These are phyloP conservation scores for Argentina silus DNA, from an alignment of 2,797 vertebrate genomes.

Conservation along the genomic window DNA sequence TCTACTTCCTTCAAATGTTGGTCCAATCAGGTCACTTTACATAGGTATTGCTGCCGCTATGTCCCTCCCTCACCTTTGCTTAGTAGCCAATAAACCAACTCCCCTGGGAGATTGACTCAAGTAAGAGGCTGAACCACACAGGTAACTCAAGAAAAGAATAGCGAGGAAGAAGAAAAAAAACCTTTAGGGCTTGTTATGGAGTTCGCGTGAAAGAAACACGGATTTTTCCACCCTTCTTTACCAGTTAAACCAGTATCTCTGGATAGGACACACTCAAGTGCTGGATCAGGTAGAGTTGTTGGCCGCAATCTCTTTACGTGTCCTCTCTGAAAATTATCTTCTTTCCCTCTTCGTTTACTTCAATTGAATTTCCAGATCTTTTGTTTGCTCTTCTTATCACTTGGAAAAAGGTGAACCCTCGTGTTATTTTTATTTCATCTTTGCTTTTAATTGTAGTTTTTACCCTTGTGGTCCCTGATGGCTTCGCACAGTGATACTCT, in stretches of 20 bases:
- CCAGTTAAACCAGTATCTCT: conserved; percentile 87
- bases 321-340: conserved; percentile 76
- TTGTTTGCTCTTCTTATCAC: conserved; percentile 86
- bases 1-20: conserved; percentile 56
- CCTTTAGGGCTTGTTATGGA: conserved; percentile 84
- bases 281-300: conserved; percentile 88
- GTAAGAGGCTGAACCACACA: conserved; percentile 84
- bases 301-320: conserved; percentile 75
- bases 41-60: conserved; percentile 46
- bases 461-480: conserved; percentile 92
- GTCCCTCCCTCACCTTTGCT: conserved; percentile 89
- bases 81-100: conserved; percentile 79
- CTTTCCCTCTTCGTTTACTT: conserved; percentile 72
- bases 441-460: conserved; percentile 96
- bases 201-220: conserved; percentile 84
- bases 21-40: conserved; percentile 75
- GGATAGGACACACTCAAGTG: conserved; percentile 81
- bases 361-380: conserved; percentile 81
- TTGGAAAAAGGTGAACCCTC: conserved; percentile 86
- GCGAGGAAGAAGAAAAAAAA: conserved; percentile 59
- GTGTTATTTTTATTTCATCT: conserved; percentile 84
- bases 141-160: conserved; percentile 83
- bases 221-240: conserved; percentile 82
- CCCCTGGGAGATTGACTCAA: conserved; percentile 65
- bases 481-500: conserved; percentile 93